Conservation (phyloP, 2,113 vertebrate species). For the Salvelinus alpinus region DNA sequence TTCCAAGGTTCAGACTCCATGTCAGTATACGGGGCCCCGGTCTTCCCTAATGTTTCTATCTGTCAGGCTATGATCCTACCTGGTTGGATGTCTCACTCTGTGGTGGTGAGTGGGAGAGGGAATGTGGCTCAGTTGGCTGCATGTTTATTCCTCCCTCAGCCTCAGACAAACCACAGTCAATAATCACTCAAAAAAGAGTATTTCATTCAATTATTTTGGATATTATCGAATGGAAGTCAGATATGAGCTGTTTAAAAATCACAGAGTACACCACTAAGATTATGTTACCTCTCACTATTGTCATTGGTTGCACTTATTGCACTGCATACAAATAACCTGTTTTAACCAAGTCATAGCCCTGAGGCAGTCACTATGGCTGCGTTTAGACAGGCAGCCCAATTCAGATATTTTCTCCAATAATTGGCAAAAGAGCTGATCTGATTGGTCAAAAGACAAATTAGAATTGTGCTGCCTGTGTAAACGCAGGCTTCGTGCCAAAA, state of each 20-base stretch:
- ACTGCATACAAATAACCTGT: no score
- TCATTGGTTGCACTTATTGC: no score
- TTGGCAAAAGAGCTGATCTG: no score
- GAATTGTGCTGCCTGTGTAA: no score
- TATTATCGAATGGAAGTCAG: not conserved
- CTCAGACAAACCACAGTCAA: not conserved
- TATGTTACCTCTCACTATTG: no score
- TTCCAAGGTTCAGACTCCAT: not conserved
- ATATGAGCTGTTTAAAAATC: not conserved
- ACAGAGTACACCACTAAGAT: no score
- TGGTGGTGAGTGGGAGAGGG: not conserved
- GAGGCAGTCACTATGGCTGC: no score
- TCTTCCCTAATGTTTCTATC: not conserved
- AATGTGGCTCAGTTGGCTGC: not conserved
- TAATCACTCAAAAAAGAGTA: not conserved
- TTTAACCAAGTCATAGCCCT: no score
- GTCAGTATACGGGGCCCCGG: not conserved
- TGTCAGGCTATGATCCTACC: not conserved
- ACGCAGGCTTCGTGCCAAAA: no score
- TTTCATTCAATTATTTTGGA: not conserved
- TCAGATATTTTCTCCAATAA: no score
- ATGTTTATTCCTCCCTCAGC: not conserved
- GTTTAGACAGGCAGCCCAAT: no score
- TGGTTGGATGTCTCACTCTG: not conserved
- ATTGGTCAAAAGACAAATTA: no score